phyloP scores from a whole-genome alignment of 2,113 vertebrate genomes.

The Leucopsar rothschildi region DNA sequence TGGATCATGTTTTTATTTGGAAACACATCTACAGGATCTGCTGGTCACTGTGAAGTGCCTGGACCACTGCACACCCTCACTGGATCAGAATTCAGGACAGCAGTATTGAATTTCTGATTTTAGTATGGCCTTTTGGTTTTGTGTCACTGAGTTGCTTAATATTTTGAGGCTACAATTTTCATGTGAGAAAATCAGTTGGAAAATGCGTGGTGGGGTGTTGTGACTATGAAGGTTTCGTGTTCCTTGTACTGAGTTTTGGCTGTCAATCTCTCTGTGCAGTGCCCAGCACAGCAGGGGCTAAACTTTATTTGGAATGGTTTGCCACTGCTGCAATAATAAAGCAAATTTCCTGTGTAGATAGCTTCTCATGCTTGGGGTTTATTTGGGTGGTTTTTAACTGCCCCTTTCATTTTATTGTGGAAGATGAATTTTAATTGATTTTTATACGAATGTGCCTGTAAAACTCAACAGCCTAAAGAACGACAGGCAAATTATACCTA shows the following conservation, averaged over 20 bases:
- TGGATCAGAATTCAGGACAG: not conserved
- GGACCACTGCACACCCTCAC: not conserved
- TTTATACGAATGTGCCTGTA: not conserved
- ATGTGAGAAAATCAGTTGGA: not conserved
- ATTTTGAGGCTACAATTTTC: not conserved
- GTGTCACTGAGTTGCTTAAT: not conserved
- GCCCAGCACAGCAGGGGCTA: not conserved
- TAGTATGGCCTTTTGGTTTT: not conserved
- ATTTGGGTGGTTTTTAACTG: not conserved
- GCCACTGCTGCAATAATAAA: not conserved
- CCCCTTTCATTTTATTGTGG: not conserved
- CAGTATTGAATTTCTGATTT: not conserved
- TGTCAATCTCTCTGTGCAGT: not conserved
- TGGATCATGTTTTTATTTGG: not conserved
- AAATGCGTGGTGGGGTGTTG: rapidly evolving
- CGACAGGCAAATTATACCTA: not conserved
- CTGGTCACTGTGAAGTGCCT: not conserved
- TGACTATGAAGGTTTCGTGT: rapidly evolving
- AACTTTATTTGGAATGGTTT: not conserved
- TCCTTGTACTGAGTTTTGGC: not conserved
- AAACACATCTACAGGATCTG: not conserved
- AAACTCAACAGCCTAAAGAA: not conserved
- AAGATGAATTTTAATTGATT: not conserved
- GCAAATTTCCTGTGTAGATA: not conserved
- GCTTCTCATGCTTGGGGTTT: not conserved